Conservation (phyloP, 53 echinoderm and acorn worm genomes). For the Astropecten irregularis region DNA sequence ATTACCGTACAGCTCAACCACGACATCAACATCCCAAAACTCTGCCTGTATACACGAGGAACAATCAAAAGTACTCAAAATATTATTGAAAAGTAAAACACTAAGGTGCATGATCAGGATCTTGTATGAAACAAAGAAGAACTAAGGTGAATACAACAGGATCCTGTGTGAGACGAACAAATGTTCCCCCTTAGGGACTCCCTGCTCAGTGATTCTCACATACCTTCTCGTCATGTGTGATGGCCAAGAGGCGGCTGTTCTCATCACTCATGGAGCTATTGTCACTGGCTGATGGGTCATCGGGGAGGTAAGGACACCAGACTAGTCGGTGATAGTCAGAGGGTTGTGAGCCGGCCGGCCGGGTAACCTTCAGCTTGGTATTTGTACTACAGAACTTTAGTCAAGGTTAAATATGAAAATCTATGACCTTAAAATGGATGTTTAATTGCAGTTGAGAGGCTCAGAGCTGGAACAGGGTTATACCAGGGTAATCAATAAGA, state of each 20-base stretch:
- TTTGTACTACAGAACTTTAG: constrained; percentile 33
- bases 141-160: too few relatives aligned
- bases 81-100: neutral
- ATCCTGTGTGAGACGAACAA: too few relatives aligned
- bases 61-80: neutral
- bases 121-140: too few relatives aligned
- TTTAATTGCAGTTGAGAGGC: too few relatives aligned
- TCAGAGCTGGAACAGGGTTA: too few relatives aligned
- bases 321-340: constrained; percentile 89
- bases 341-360: constrained; percentile 41
- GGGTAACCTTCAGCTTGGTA: constrained; percentile 59
- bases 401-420: constrained; percentile 50
- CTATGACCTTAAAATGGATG: too few relatives aligned
- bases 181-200: too few relatives aligned
- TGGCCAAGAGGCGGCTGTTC: constrained; percentile 77
- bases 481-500: too few relatives aligned
- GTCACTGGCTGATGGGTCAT: constrained; percentile 64
- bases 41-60: constrained; percentile 74
- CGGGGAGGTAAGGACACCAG: constrained; percentile 95
- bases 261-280: constrained; percentile 59
- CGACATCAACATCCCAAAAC: constrained; percentile 87
- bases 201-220: too few relatives aligned
- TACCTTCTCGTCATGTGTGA: constrained; percentile 89
- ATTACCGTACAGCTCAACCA: constrained; percentile 52
- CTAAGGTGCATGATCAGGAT: neutral